Evolutionary conservation across 1,140 invertebrate genomes (phyloP).

Genomic region (Meloidogyne floridensis): DNA sequence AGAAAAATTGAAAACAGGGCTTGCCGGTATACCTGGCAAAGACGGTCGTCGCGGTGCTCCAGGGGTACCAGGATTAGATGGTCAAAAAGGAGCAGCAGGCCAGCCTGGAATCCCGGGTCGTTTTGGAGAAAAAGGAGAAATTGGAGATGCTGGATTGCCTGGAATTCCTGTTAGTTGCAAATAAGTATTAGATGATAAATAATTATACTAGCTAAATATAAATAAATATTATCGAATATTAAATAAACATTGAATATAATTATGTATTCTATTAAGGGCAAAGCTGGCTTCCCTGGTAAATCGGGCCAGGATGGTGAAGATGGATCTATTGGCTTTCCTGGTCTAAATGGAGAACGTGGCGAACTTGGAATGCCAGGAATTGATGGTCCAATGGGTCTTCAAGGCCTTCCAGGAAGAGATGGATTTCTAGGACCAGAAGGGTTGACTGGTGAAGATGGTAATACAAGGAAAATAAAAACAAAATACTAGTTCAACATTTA

Average conservation of each 20-base stretch:
- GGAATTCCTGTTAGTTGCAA: conserved; percentile 31
- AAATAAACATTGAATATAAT: no score
- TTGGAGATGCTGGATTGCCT: conserved; percentile 31
- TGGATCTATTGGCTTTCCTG: conserved; percentile 43
- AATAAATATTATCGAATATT: no score
- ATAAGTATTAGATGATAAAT: not conserved
- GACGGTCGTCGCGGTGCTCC: conserved; percentile 34
- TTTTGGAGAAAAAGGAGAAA: conserved; percentile 32
- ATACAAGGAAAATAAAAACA: not conserved
- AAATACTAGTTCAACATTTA: conserved; percentile 4
- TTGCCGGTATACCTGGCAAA: conserved; percentile 49
- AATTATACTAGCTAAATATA: no score
- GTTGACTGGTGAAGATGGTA: conserved; percentile 33
- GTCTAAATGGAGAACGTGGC: conserved; percentile 33
- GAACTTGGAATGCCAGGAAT: conserved; percentile 31
- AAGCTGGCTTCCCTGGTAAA: conserved; percentile 29
- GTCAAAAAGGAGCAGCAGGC: conserved; percentile 26
- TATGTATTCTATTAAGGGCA: conserved; percentile 11
- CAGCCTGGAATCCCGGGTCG: conserved; percentile 36
- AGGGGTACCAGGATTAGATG: conserved; percentile 36
- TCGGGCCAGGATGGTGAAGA: conserved; percentile 31
- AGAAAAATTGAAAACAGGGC: conserved; percentile 22
- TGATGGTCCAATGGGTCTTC: conserved; percentile 27
- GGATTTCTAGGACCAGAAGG: conserved; percentile 35
- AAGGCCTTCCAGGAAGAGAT: conserved; percentile 12